Percentiles rank a stretch among this genome's conserved stretches.
Evolutionary conservation across 2,113 vertebrate species (phyloP).

Genomic region (Uropsilus gracilis): DNA sequence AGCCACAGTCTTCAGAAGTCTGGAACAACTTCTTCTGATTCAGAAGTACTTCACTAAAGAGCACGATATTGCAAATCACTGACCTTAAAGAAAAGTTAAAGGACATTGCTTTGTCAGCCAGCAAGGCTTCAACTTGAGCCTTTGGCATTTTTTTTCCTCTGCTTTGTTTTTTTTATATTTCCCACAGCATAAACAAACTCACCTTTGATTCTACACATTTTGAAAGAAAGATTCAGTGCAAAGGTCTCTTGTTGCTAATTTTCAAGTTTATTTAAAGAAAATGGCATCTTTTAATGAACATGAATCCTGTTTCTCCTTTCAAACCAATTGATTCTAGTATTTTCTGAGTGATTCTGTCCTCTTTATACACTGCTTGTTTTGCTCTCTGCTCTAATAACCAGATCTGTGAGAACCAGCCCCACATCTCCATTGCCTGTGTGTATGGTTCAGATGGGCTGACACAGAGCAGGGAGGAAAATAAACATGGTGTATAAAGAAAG

Average conservation of each 20-base stretch:
- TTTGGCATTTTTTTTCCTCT: neutral
- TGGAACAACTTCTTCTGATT: neutral
- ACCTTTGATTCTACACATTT: slow-evolving; percentile 14
- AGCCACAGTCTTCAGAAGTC: neutral
- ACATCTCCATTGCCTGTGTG: neutral
- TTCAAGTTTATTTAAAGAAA: neutral
- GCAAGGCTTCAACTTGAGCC: neutral
- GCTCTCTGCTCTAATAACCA: neutral
- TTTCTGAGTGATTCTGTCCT: neutral
- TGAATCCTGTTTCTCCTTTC: neutral
- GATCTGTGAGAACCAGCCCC: neutral
- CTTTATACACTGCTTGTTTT: neutral
- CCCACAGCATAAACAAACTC: neutral
- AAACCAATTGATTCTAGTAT: neutral
- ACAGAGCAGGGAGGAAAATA: too few species aligned
- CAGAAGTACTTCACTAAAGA: neutral
- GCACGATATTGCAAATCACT: neutral
- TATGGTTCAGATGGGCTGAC: neutral
- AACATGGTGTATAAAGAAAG: neutral
- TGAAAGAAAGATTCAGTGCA: neutral
- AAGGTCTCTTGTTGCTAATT: neutral
- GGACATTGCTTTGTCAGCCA: neutral
- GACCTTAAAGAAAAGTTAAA: neutral
- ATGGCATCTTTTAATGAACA: neutral
- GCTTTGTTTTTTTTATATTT: neutral